Percentiles rank a stretch among this genome's conserved stretches.
phyloP scores from a whole-genome alignment of 35 echinoderm and acorn worm species.

The Heliocidaris tuberculata region DNA sequence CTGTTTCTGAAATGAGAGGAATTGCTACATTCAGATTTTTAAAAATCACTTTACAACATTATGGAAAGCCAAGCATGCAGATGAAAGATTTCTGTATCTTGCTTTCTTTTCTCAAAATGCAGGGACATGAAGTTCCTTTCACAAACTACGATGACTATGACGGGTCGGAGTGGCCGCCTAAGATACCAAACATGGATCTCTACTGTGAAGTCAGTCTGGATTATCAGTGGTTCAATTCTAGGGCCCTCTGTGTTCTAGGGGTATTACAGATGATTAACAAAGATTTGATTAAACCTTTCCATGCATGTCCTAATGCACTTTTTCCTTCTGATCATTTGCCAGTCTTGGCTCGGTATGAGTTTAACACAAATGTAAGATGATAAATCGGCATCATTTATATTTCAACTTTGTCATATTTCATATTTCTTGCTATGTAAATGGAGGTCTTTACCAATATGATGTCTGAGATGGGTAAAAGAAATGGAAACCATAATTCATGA shows the following conservation, averaged over 20 bases:
- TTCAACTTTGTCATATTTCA: too few species aligned
- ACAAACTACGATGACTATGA: conserved; percentile 32
- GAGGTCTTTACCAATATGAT: too few species aligned
- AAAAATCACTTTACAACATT: too few species aligned
- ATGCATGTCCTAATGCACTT: conserved; percentile 32
- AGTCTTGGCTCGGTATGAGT: background rate
- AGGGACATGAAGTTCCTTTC: conserved; percentile 25
- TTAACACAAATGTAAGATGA: background rate
- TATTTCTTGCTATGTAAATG: too few species aligned
- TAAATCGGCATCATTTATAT: background rate
- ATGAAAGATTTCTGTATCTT: background rate
- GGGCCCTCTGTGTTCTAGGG: background rate
- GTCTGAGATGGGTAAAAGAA: too few species aligned
- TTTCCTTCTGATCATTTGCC: conserved; percentile 38
- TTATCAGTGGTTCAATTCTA: conserved; percentile 38
- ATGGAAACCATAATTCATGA: too few species aligned
- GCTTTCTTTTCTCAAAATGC: background rate
- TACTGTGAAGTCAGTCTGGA: conserved; percentile 32
- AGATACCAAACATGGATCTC: conserved; percentile 21
- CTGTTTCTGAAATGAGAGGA: too few species aligned
- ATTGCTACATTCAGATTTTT: too few species aligned
- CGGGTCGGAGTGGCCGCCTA: conserved; percentile 15
- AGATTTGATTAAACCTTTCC: conserved; percentile 23
- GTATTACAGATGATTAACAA: conserved; percentile 32
- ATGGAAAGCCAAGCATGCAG: background rate